Base-by-base conservation (phyloP, 2,888 invertebrate genomes). In the Dromius quadrimaculatus region DNA sequence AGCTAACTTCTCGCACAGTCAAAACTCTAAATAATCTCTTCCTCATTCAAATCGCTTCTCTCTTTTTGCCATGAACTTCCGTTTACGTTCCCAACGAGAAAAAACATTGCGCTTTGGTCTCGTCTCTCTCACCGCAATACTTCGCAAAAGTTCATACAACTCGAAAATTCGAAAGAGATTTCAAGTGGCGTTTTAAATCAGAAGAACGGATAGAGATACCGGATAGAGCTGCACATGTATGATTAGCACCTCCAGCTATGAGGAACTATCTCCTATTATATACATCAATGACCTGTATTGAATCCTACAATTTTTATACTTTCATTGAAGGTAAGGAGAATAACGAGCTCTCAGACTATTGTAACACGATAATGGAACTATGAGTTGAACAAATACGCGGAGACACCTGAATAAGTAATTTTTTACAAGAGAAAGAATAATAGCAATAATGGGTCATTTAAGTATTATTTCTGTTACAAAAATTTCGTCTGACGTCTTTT, bases 141-240 rank as follows among this genome's bases (percentile, higher is more conserved):
- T 3, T 17, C 38, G 23, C 22, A 15, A 38, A 41, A 62, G 5
- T 62, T 62, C 62, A 62, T 62, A 62, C 38, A 62, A 62, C 41
- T 23, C 68, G 64, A 57, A 72, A 72, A 74, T 73, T 72, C 71
- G 69, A 74, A 75, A 73, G 69, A 74, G 74, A 72, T 74, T 74
- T 72, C 72, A 71, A 74, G 73, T 72, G 75, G 73, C 74, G 72
- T 73, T 75, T 74, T 76, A 75, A 74, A 75, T 76, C 74, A 74
- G 69, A 63, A 65, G 23, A 72, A 72, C 57, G 62, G 59, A 61
- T 9, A 36, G 20, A 32, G 57, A 57, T 17, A 19, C 57, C 17
- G 15, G 11, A 20, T 45, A 19, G 19, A 45, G 5, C 6, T 8
- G 9, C 23, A 1, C 36, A 8, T 32, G 8, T 59, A 17, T 59